phyloP scores from a whole-genome alignment of 2,113 vertebrate species.

The Columbina picui region DNA sequence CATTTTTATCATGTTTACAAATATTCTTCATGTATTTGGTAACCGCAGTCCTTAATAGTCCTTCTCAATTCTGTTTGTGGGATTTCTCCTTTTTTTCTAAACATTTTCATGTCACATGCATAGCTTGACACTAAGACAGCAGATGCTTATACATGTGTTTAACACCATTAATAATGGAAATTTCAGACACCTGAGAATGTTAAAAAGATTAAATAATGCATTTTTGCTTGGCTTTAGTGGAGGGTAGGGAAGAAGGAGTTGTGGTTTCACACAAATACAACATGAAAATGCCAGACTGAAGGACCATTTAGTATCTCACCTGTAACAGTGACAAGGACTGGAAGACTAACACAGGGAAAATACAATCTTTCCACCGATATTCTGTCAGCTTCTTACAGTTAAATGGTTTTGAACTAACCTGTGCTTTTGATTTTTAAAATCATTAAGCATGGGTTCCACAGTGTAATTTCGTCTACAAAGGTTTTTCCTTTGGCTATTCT shows the following conservation, averaged over 20 bases:
- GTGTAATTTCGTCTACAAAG: not conserved
- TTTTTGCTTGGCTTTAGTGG: not conserved
- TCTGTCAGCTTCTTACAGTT: not conserved
- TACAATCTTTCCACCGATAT: not conserved
- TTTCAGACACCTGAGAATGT: accelerated
- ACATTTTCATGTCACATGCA: not conserved
- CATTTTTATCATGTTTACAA: not conserved
- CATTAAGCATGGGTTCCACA: not conserved
- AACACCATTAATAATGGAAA: not conserved
- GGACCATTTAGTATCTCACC: not conserved
- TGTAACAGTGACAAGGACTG: not conserved
- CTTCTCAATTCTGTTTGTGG: not conserved
- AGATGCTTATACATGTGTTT: not conserved
- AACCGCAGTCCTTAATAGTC: not conserved
- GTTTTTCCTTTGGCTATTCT: not conserved
- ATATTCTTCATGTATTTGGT: not conserved
- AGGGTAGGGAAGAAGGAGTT: not conserved
- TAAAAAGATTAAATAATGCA: not conserved
- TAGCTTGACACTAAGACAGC: not conserved
- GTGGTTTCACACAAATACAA: not conserved
- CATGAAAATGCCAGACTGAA: not conserved
- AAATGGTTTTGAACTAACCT: not conserved
- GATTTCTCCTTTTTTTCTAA: not conserved
- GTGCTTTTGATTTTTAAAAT: not conserved
- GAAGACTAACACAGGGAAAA: not conserved